Base-by-base conservation (phyloP, 1,140 invertebrate genomes). In the Aphis craccivora region DNA sequence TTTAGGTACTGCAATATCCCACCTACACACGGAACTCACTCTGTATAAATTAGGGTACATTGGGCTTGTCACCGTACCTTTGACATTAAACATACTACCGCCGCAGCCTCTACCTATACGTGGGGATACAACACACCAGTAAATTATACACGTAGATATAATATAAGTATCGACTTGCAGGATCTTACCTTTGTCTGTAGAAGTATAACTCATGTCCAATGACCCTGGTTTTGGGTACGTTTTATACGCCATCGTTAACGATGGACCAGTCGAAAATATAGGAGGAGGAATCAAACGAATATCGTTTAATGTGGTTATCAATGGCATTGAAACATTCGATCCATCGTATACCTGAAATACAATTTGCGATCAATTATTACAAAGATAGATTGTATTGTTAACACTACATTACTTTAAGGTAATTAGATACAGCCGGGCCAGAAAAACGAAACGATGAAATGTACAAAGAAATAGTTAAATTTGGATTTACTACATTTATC, bases 51-150 rank as follows among this genome's bases (percentile, higher is more conserved):
- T 92, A 0, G 98, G 98, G 96, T 97, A 98, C 45, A 96, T 96
- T 0, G 98, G 98, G 2, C 97, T 97, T 94, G 95, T 96, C n/a
- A 99, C 96, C 5, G 96, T 94, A 1, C 98, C 98, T 84, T 98
- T 96, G 94, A 97, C 96, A 98, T 98, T 98, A 0, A 96, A 95
- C 95, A 98, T 98, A 95, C 98, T 98, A 86, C 96, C 95, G 95
- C 98, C 98, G 94, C 97, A 96, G 6, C 91, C 91, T 92, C 45
- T 83, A 9, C 91, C 91, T 92, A 37, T 67, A 67, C 14, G 30
- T 14, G 4, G 11, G 4, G 11, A 67, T 14, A 60, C 30, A 60
- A 60, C 55, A 30, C 25, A 23, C 22, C 60, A n/a, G 11, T n/a
- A n/a, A 67, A 67, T n/a, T 30, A 67, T 11, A 67, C 30, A 67